Evolutionary conservation across 2,797 vertebrate species (phyloP).

Genomic region (Acanthurus tractus): DNA sequence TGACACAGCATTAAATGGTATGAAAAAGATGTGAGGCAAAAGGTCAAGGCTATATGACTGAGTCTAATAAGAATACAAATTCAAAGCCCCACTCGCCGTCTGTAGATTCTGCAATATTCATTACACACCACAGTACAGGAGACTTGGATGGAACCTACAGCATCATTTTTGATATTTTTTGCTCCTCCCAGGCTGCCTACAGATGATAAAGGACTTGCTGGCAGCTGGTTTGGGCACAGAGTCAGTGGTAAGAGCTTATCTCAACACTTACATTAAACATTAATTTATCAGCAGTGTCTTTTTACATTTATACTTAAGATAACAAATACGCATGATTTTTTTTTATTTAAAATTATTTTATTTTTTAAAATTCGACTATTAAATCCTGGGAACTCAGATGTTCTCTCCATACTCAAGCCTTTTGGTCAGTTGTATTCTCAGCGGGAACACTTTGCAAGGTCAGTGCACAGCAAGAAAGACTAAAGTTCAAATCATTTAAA

Average conservation of each 20-base stretch:
- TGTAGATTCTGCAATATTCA: constrained; percentile 17
- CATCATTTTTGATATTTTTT: constrained; percentile 2
- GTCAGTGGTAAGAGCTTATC: constrained; percentile 14
- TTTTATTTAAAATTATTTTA: not conserved
- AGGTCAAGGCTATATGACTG: constrained; percentile 44
- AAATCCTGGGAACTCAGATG: not conserved
- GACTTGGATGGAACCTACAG: constrained; percentile 20
- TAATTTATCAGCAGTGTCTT: constrained; percentile 15
- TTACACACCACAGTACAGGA: constrained; percentile 13
- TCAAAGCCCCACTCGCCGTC: not conserved
- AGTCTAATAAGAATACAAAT: constrained; percentile 47
- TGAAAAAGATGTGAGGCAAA: constrained; percentile 48
- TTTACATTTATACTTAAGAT: constrained; percentile 2
- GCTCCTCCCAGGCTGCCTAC: constrained; percentile 1
- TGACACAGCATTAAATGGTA: constrained; percentile 42
- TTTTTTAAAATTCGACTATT: not conserved
- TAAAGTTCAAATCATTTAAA: constrained; percentile 32
- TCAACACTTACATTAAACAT: constrained; percentile 11
- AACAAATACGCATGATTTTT: not conserved
- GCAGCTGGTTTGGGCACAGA: constrained; percentile 4
- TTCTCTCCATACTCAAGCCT: not conserved
- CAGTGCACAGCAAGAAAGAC: constrained; percentile 7
- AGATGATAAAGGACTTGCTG: constrained; percentile 35
- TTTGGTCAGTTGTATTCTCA: constrained; percentile 24
- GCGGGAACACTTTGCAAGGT: constrained; percentile 40